Conservation (phyloP, 2,113 vertebrate species). For the Myocastor coypus region DNA sequence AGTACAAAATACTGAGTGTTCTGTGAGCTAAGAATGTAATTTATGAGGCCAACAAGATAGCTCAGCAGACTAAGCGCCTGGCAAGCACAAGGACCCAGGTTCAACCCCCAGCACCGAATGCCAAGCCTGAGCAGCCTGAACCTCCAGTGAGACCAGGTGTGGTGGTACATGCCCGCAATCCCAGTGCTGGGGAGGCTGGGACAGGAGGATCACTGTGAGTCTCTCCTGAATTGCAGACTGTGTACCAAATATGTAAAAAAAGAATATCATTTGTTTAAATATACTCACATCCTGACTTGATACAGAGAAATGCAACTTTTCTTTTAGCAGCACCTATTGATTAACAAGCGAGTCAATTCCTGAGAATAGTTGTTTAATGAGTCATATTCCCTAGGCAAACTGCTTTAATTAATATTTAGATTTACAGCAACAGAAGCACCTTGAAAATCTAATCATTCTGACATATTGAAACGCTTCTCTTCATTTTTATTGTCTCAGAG, state of each 20-base stretch:
- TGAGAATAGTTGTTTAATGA: slow-evolving; percentile 5
- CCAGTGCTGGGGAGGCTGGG: no score
- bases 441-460: slow-evolving; percentile 27
- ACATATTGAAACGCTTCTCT: not conserved
- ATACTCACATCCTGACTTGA: not conserved
- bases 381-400: not conserved
- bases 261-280: slow-evolving; percentile 33
- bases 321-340: not conserved
- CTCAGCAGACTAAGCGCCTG: no score
- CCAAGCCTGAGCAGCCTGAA: no score
- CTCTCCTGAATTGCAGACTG: no score
- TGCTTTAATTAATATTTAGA: slow-evolving; percentile 4
- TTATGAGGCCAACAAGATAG: not conserved
- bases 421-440: not conserved
- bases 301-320: not conserved
- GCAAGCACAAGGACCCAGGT: no score
- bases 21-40: not conserved
- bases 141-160: no score
- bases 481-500: not conserved
- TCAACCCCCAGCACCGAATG: no score
- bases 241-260: not conserved
- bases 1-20: not conserved
- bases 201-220: no score
- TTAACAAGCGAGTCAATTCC: not conserved
- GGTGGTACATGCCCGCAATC: no score